Evolutionary conservation across 2,888 invertebrate species (phyloP), one percentile per base, ranked within the genome.

Genomic region (Synergus gifuensis): DNA sequence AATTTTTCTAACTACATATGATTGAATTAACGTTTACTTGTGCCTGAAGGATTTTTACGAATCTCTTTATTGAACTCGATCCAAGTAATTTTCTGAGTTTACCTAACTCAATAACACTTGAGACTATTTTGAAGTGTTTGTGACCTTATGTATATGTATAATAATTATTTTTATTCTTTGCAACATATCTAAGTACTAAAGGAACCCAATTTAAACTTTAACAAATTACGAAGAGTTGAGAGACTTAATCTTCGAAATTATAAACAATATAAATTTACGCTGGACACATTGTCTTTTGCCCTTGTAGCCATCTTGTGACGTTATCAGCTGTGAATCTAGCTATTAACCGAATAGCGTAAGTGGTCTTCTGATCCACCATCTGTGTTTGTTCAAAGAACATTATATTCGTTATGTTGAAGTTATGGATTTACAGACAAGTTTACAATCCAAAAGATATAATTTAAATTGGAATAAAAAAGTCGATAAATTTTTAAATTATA

Each of bases 341-440:
- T 94, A 95, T 97, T 95, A 96, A 97, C 95, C 95, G 97, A 94
- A 97, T 97, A 94, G 96, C 96, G 97, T 97, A 97, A 97, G 97
- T 97, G 94, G 92, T 91, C 88, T 86, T 88, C 89, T 83, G 90
- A 91, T 89, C 92, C 92, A 92, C 92, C 90, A 89, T 89, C 87
- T 92, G 89, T 90, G 87, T 88, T 87, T 88, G 84, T 89, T 87
- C 88, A 84, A 85, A 83, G 84, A 84, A 85, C 79, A 79, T 87
- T 86, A 84, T 79, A 82, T 82, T 85, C 73, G 77, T 81, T 81
- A 78, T 83, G 81, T 78, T 76, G 78, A 78, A 85, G 79, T 88
- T 86, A 88, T 89, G 88, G 86, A 90, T 90, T 89, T 89, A 89
- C 87, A 88, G 87, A 83, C 54, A 78, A 28, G 28, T 64, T 78